phyloP scores from a whole-genome alignment of 1,140 invertebrate species.

The Rhynchophorus ferrugineus region DNA sequence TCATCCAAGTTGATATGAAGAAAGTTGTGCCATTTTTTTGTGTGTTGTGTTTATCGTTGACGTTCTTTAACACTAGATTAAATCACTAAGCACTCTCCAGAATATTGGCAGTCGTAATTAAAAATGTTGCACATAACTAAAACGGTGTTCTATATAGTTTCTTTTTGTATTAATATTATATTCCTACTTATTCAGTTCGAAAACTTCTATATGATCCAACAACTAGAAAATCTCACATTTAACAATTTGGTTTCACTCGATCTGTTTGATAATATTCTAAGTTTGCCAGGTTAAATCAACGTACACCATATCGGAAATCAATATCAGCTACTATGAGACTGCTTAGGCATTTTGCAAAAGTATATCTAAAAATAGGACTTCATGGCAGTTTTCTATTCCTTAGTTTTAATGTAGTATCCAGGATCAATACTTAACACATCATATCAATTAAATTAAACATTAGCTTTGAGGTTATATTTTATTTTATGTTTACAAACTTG shows the following conservation, averaged over 20 bases:
- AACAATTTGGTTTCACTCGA: slow-evolving; percentile 32
- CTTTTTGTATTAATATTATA: slow-evolving; percentile 4
- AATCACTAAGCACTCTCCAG: slow-evolving; percentile 35
- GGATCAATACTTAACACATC: too few relatives aligned
- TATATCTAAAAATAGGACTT: slow-evolving; percentile 19
- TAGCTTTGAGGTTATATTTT: too few relatives aligned
- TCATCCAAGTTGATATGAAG: slow-evolving; percentile 33
- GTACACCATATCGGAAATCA: neutral
- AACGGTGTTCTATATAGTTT: slow-evolving; percentile 27
- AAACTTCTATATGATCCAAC: slow-evolving; percentile 30
- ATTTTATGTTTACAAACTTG: too few relatives aligned
- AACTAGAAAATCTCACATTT: slow-evolving; percentile 36
- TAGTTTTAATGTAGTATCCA: neutral
- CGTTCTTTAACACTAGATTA: slow-evolving; percentile 31
- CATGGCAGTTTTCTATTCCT: neutral
- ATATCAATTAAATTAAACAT: too few relatives aligned
- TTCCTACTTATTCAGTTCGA: slow-evolving; percentile 22
- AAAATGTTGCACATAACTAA: slow-evolving; percentile 33
- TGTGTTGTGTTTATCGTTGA: slow-evolving; percentile 28
- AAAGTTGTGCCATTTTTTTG: slow-evolving; percentile 29
- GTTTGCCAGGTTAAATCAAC: slow-evolving; percentile 12
- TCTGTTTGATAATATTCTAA: slow-evolving; percentile 11
- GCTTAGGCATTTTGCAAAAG: slow-evolving; percentile 33
- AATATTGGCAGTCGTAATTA: slow-evolving; percentile 33
- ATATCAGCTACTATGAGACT: slow-evolving; percentile 19